Percentiles rank a stretch among this genome's conserved stretches.
phyloP scores from a whole-genome alignment of 1,140 invertebrate species.

The Lethocerus indicus region DNA sequence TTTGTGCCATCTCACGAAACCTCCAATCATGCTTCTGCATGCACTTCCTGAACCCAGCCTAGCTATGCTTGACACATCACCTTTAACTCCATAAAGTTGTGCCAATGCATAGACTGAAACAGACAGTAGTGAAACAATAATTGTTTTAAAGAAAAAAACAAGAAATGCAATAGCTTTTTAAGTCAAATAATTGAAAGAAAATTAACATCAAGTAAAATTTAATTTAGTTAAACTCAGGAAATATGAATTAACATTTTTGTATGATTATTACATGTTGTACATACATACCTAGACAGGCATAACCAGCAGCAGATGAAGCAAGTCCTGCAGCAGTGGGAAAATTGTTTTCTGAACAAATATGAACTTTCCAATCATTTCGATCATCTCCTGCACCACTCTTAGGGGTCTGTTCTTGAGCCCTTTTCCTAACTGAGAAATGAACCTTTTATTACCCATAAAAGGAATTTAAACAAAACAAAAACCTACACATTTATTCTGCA shows the following conservation, averaged over 20 bases:
- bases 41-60: constrained; percentile 89
- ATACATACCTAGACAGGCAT: constrained; percentile 60
- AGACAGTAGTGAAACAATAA: constrained; percentile 7
- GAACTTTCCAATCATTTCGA: constrained; percentile 50
- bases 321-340: constrained; percentile 97
- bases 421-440: constrained; percentile 22
- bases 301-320: constrained; percentile 95
- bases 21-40: constrained; percentile 85
- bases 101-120: constrained; percentile 49
- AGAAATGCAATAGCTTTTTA: neutral
- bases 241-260: neutral
- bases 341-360: constrained; percentile 90
- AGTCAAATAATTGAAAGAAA: neutral
- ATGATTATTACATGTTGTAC: neutral
- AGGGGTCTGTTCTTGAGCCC: constrained; percentile 24
- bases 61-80: constrained; percentile 69
- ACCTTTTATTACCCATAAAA: neutral
- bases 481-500: too few relatives aligned
- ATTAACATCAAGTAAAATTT: neutral
- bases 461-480: neutral
- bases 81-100: constrained; percentile 55
- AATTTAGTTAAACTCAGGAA: neutral
- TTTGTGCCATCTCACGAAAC: constrained; percentile 73
- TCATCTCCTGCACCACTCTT: constrained; percentile 16
- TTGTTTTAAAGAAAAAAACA: neutral